Evolutionary conservation across 1,140 invertebrate genomes (phyloP).

Genomic region (Drosophila santomea): DNA sequence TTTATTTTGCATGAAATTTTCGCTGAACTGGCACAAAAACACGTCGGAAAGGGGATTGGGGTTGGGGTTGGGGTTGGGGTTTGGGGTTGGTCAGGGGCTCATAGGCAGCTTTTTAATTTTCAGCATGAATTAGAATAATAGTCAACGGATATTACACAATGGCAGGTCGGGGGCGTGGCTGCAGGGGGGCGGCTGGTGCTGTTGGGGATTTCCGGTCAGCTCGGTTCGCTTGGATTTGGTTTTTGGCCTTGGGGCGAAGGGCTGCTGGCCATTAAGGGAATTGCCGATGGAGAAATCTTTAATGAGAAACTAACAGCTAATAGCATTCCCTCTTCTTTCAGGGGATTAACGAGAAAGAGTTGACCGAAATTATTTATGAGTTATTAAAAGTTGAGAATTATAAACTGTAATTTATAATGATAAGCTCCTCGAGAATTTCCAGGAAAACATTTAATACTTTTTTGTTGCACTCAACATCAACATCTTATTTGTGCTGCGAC

Average conservation of each 20-base stretch:
- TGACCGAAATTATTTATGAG: slow-evolving; percentile 24
- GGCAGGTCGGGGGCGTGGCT: slow-evolving; percentile 12
- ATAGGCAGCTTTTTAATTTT: slow-evolving; percentile 70
- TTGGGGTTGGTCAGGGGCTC: slow-evolving; percentile 36
- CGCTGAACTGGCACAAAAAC: slow-evolving; percentile 59
- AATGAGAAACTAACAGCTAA: slow-evolving; percentile 40
- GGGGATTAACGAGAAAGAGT: slow-evolving; percentile 17
- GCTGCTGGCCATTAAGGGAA: slow-evolving; percentile 47
- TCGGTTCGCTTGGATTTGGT: slow-evolving; percentile 16
- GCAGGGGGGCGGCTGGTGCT: slow-evolving; percentile 3
- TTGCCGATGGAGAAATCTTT: slow-evolving; percentile 41
- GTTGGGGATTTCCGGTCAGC: slow-evolving; percentile 57
- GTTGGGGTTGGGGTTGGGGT: slow-evolving; percentile 5
- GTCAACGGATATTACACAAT: slow-evolving; percentile 66
- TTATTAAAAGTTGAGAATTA: slow-evolving; percentile 1
- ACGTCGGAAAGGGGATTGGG: slow-evolving; percentile 18
- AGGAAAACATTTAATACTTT: not conserved
- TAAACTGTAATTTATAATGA: not conserved
- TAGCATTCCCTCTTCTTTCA: slow-evolving; percentile 5
- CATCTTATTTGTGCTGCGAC: slow-evolving; percentile 20
- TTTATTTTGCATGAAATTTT: slow-evolving; percentile 67
- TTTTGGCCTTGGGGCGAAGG: slow-evolving; percentile 37
- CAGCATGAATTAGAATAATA: slow-evolving; percentile 67
- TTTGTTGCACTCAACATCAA: slow-evolving; percentile 14
- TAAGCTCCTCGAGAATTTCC: not conserved